These are phyloP conservation scores for Hemistola chrysoprasaria DNA, from an alignment of 2,888 invertebrate genomes.

Conservation along the genomic window DNA sequence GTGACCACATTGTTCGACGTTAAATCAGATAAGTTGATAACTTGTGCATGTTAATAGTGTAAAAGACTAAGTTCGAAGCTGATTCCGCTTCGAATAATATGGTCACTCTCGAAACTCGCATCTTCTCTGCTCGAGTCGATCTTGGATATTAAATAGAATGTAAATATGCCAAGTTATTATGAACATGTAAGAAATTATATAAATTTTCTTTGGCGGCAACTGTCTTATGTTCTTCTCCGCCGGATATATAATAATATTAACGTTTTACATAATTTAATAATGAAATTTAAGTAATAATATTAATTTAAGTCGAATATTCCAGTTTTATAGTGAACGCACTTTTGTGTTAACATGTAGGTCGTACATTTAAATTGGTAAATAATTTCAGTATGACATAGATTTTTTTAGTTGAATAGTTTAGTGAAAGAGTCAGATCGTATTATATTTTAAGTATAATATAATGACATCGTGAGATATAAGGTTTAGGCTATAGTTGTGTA, in stretches of 20 bases:
- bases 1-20: no score
- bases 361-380: conserved; percentile 52
- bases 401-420: conserved; percentile 62
- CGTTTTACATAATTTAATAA: conserved; percentile 34
- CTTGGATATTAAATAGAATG: no score
- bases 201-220: conserved; percentile 35
- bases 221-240: conserved; percentile 18
- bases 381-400: conserved; percentile 58
- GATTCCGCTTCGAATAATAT: no score
- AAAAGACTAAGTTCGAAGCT: no score
- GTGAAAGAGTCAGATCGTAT: conserved; percentile 74
- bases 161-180: conserved; percentile 51
- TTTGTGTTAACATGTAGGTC: conserved; percentile 52
- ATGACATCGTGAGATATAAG: conserved; percentile 59
- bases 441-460: conserved; percentile 69
- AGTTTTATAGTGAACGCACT: conserved; percentile 54
- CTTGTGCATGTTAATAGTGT: no score
- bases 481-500: conserved; percentile 71
- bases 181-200: conserved; percentile 29
- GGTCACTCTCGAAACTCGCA: no score
- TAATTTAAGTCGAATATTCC: conserved; percentile 57
- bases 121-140: no score
- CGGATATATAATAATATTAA: conserved; percentile 20
- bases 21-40: no score
- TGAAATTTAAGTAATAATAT: conserved; percentile 35